Evolutionary conservation across 2,797 vertebrate genomes (phyloP), one percentile per base, ranked within the genome.

Genomic region (Platalea minor): DNA sequence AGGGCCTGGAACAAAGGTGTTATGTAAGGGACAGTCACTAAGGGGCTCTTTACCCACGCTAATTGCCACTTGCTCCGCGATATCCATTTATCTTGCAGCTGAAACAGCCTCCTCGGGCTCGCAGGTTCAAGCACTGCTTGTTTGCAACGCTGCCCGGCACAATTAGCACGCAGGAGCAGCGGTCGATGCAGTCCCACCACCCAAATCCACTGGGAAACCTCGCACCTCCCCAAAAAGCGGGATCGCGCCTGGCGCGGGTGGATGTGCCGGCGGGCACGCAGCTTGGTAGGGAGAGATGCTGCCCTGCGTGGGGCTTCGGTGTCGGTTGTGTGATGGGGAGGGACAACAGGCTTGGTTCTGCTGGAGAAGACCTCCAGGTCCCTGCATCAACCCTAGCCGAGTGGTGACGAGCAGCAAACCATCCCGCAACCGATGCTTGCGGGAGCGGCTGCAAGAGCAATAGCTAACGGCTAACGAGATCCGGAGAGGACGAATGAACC

Each of bases 1-100:
- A 97, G 95, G 92, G 91, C 81, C 28, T 3, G 17, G 75, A 84
- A 97, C 96, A 97, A 96, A 97, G 95, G 85, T 91, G 92, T 96
- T 96, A 88, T 89, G 82, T 96, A 93, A 91, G 91, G 94, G 88
- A 89, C 85, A 74, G 74, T 85, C 95, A 96, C 86, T 85, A 76
- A 96, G 93, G 93, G 93, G 89, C 85, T 92, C 96, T 96, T 91
- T 88, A 83, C 90, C 79, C 91, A 73, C 18, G 0, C 85, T 96
- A 96, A 97, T 96, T 97, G 95, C 95, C 85, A 67, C 94, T 96
- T 88, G 92, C 91, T 39, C 50, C 6, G 1, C 4, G 13, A 83
- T 82, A 69, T 10, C 74, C 75, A 45, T 95, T 96, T 79, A 48
- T 74, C 86, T 53, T 1, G 1, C 16, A 7, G 79, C 73, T 74